Evolutionary conservation across 35 echinoderm and acorn worm genomes (phyloP).

Genomic region (Ophioderma brevispina): DNA sequence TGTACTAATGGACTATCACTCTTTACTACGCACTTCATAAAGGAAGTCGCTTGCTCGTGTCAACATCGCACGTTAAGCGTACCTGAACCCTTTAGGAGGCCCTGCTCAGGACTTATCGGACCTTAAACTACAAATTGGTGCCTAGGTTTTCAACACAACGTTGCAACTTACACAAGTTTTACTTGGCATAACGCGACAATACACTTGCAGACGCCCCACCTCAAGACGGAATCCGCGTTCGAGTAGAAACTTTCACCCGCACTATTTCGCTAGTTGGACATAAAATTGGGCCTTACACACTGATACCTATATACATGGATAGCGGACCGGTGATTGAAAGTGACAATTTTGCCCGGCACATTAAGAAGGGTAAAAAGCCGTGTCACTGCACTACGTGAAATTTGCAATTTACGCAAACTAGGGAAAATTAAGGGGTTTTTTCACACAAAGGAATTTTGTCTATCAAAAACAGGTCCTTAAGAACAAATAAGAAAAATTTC

Average conservation of each 20-base stretch:
- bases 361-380: no score
- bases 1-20: slow-evolving; percentile 40
- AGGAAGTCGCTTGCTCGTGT: slow-evolving; percentile 47
- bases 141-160: slow-evolving; percentile 6
- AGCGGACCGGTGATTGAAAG: no score
- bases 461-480: no score
- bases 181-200: slow-evolving; percentile 18
- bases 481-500: no score
- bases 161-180: neutral
- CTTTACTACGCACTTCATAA: slow-evolving; percentile 6
- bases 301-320: no score
- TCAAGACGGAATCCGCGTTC: slow-evolving; percentile 27
- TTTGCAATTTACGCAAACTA: no score
- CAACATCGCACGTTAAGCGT: slow-evolving; percentile 57
- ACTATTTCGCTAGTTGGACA: slow-evolving; percentile 14
- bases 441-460: no score
- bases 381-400: no score
- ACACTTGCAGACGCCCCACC: slow-evolving; percentile 14
- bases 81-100: slow-evolving; percentile 54
- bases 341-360: no score
- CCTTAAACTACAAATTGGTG: slow-evolving; percentile 28
- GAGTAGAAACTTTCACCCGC: slow-evolving; percentile 37
- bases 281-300: slow-evolving; percentile 43
- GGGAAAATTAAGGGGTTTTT: no score
- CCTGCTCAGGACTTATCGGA: slow-evolving; percentile 23